Conservation (phyloP, 2,888 invertebrate species). For the Troides aeacus region DNA sequence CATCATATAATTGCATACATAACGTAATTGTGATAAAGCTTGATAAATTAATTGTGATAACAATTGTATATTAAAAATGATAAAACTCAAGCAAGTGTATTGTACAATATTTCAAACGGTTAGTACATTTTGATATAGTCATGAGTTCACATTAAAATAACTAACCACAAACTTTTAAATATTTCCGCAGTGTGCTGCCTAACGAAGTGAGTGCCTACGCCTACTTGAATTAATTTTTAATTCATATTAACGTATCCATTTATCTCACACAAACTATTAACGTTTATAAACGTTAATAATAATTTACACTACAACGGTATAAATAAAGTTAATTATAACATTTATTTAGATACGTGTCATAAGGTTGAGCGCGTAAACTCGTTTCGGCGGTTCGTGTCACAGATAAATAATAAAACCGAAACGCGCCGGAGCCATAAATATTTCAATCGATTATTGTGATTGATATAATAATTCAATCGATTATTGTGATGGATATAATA, state of each 20-base stretch:
- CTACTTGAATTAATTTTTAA: conserved; percentile 7
- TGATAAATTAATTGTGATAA: conserved; percentile 18
- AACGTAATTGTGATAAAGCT: conserved; percentile 16
- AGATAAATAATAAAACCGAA: background rate
- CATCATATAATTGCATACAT: conserved; percentile 4
- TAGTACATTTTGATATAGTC: background rate
- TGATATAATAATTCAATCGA: background rate
- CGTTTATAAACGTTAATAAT: background rate
- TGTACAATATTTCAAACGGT: background rate
- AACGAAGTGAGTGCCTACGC: conserved; percentile 14
- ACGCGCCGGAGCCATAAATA: background rate
- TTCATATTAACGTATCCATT: background rate
- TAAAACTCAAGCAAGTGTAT: conserved; percentile 3
- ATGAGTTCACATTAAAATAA: conserved; percentile 10
- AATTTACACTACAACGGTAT: background rate
- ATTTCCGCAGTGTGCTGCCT: conserved; percentile 18
- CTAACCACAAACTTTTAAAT: conserved; percentile 18
- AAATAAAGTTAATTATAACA: background rate
- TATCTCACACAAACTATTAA: background rate
- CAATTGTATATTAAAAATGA: conserved; percentile 9
- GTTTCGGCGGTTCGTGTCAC: background rate
- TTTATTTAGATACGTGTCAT: background rate
- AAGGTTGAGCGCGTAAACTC: background rate
- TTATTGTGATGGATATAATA: background rate
- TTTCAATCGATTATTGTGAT: background rate